phyloP scores from a whole-genome alignment of 1,140 invertebrate genomes.

The Nilaparvata lugens region DNA sequence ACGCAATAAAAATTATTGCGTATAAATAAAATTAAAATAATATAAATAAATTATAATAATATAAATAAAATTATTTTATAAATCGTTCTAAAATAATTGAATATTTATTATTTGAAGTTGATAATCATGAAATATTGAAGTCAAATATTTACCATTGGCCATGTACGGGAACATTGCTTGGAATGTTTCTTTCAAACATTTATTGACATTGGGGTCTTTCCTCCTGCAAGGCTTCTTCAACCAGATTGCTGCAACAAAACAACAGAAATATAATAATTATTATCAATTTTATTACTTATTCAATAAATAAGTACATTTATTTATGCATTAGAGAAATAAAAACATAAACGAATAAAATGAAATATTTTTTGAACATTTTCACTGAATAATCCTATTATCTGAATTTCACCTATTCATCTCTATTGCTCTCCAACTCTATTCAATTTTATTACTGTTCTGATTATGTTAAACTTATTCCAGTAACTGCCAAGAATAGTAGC shows the following conservation, averaged over 20 bases:
- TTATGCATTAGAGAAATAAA: no score
- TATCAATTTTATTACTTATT: neutral
- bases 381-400: no score
- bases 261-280: neutral
- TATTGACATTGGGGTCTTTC: conserved; percentile 33
- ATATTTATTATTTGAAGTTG: neutral
- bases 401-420: no score
- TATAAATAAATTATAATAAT: neutral
- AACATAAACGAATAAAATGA: no score
- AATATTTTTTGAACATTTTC: no score
- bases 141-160: conserved; percentile 33
- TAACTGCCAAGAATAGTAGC: no score
- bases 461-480: no score
- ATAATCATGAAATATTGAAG: neutral
- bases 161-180: conserved; percentile 38
- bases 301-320: no score
- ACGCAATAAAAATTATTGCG: no score
- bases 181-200: conserved; percentile 34
- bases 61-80: neutral
- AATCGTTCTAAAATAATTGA: neutral
- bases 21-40: no score
- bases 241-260: conserved; percentile 34
- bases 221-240: conserved; percentile 33
- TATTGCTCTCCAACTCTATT: no score
- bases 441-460: no score